Base-by-base conservation (phyloP, 2,888 invertebrate genomes). In the Drosophila anomelani region DNA sequence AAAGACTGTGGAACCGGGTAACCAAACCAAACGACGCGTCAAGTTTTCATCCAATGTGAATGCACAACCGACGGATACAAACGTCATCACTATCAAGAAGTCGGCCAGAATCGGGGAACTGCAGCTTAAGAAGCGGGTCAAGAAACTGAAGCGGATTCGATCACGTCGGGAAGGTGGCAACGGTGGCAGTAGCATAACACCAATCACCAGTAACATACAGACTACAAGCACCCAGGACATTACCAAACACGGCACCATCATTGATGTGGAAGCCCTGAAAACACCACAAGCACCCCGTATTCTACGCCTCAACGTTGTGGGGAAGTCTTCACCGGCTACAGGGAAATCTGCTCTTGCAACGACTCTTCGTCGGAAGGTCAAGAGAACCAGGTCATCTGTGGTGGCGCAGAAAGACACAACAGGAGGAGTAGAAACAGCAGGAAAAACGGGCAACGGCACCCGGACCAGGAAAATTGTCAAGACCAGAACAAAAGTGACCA, bases 21-120 rank as follows among this genome's bases (percentile, higher is more conserved):
- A 13, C 51, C 15, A 36, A 15, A n/a, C 26, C 49, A 63, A 56
- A 51, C 77, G 85, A 3, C 79, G 85, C 36, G 88, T 85, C 5
- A 85, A 85, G 36, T 85, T 85, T 53, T 78, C 85, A 15, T 7
- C 72, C 17, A 76, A 81, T 47, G 75, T 87, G 15, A 78, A 74
- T 46, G 81, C 85, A 7, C 82, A 44, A 46, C 70, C 82, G 13
- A 53, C 71, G 23, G 53, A 9, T 17, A 55, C 29, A n/a, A 62
- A 7, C 38, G 29, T 54, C 34, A 32, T 54, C 38, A 63, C 13
- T 26, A 32, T 57, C 46, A 76, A 74, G 39, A 77, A 69, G 58
- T 47, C 76, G 15, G 17, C 49, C 15, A 76, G 76, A n/a, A 74
- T 84, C 49, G 82, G 81, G 8, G 81, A 75, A 29, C 51, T 78